A percentile compares a stretch with the other conserved stretches of the same genome.
Evolutionary conservation across 2,888 invertebrate species (phyloP).

Genomic region (Ganaspis brasiliensis): DNA sequence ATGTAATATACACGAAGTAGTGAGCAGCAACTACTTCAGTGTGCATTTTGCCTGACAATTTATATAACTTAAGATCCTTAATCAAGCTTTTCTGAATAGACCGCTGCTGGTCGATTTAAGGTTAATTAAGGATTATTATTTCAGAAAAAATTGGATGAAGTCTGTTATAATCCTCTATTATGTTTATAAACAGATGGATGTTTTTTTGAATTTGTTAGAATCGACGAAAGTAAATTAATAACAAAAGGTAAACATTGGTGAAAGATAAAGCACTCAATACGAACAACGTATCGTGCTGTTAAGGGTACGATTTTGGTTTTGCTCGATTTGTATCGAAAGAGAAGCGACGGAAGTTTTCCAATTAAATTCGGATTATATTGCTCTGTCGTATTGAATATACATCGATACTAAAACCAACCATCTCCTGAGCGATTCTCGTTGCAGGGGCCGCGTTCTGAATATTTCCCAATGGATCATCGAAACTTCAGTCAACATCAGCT

Average conservation of each 20-base stretch:
- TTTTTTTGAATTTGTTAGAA: neutral
- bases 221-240: slow-evolving; percentile 6
- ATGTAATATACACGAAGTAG: slow-evolving; percentile 60
- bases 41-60: slow-evolving; percentile 19
- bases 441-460: slow-evolving; percentile 71
- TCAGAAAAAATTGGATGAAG: too few species aligned
- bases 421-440: slow-evolving; percentile 61
- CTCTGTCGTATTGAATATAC: slow-evolving; percentile 76
- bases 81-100: neutral
- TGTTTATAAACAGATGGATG: too few species aligned
- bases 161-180: too few species aligned
- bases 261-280: slow-evolving; percentile 49
- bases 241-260: slow-evolving; percentile 50
- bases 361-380: slow-evolving; percentile 80
- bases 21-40: slow-evolving; percentile 42
- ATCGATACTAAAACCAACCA: slow-evolving; percentile 69
- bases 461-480: slow-evolving; percentile 76
- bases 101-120: too few species aligned
- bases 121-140: too few species aligned
- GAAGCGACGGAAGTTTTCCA: slow-evolving; percentile 77
- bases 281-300: slow-evolving; percentile 44
- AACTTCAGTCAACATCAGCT: slow-evolving; percentile 79
- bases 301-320: slow-evolving; percentile 59
- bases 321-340: slow-evolving; percentile 73
- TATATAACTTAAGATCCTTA: neutral